phyloP scores from a whole-genome alignment of 2,113 vertebrate species.

The Pycnonotus jocosus region DNA sequence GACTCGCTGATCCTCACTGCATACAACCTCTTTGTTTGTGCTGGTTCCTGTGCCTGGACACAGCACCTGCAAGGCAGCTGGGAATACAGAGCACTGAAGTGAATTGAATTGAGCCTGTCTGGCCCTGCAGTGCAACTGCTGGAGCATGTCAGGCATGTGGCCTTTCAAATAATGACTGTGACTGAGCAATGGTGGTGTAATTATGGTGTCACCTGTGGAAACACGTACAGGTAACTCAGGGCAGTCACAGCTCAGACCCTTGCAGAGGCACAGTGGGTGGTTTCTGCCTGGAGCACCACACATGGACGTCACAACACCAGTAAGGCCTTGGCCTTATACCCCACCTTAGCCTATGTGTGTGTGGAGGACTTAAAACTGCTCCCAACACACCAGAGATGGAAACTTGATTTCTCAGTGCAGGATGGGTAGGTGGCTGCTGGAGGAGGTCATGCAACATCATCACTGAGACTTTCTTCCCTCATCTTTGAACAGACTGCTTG shows the following conservation, averaged over 20 bases:
- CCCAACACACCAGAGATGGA: not conserved
- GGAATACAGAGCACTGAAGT: not conserved
- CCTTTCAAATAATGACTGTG: not conserved
- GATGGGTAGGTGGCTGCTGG: not conserved
- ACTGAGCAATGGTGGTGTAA: not conserved
- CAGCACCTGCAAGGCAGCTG: not conserved
- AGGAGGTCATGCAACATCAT: not conserved
- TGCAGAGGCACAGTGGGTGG: not conserved
- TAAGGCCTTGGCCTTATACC: not conserved
- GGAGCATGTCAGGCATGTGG: not conserved
- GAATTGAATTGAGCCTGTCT: not conserved
- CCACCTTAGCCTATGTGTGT: not conserved
- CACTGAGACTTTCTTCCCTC: not conserved
- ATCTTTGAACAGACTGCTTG: not conserved
- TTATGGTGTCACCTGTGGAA: not conserved
- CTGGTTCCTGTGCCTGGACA: not conserved
- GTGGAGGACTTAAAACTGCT: not conserved
- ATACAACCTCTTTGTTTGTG: not conserved
- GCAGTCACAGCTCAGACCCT: not conserved
- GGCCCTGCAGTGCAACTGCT: not conserved
- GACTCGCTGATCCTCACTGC: fast-evolving
- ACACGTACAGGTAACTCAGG: not conserved
- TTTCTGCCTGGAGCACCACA: not conserved
- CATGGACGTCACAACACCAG: fast-evolving
- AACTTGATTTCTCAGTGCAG: not conserved